Conservation (phyloP, 1,140 invertebrate genomes). For the Ectropis grisescens region DNA sequence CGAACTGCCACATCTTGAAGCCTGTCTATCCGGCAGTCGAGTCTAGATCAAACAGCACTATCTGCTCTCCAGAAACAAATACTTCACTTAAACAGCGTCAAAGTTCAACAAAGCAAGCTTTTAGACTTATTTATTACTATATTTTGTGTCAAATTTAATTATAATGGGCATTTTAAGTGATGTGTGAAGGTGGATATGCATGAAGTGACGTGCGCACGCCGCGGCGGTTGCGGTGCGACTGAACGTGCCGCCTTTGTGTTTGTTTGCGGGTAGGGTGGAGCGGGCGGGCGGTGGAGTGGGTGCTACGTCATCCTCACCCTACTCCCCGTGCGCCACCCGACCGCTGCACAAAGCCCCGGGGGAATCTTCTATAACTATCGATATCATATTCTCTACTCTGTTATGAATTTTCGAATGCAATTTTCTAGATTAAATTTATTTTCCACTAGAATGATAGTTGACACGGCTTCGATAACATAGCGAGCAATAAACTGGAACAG, state of each 20-base stretch:
- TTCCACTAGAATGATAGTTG: too few species aligned
- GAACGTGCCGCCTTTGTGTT: slow-evolving; percentile 16
- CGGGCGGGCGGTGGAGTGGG: slow-evolving; percentile 24
- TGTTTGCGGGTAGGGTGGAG: slow-evolving; percentile 27
- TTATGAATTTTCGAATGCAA: too few species aligned
- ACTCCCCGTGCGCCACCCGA: background rate
- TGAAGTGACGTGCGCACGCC: slow-evolving; percentile 24
- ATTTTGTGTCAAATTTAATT: slow-evolving; percentile 19
- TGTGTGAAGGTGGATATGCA: slow-evolving; percentile 18
- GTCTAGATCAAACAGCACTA: too few species aligned
- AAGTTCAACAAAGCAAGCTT: too few species aligned
- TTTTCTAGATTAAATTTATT: too few species aligned
- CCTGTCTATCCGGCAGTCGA: too few species aligned
- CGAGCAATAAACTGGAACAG: too few species aligned
- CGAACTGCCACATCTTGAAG: slow-evolving; percentile 66
- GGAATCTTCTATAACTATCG: slow-evolving; percentile 10
- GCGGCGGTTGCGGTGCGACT: slow-evolving; percentile 43
- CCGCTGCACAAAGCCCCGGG: slow-evolving; percentile 1
- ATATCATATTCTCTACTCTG: slow-evolving; percentile 6
- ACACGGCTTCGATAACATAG: too few species aligned
- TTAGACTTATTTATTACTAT: slow-evolving; percentile 5
- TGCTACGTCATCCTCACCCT: slow-evolving; percentile 8
- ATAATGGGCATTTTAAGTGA: slow-evolving; percentile 36
- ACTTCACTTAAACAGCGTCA: too few species aligned
- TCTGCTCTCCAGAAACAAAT: too few species aligned